These are phyloP conservation scores for Sternotherus odoratus DNA, from an alignment of 2,797 vertebrate genomes.

Conservation along the genomic window DNA sequence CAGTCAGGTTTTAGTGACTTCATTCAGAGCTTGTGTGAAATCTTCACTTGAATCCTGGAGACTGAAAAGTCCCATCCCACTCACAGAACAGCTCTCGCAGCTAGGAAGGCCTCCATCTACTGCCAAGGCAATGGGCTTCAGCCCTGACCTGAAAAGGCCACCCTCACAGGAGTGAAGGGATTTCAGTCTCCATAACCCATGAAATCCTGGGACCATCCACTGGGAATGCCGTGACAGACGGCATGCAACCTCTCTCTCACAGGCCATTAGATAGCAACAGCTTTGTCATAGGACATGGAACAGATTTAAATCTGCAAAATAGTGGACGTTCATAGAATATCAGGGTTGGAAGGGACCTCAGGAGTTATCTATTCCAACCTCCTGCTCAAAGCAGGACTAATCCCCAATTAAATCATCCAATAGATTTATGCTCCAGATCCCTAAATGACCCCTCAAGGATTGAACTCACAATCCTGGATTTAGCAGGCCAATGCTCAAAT, in stretches of 20 bases:
- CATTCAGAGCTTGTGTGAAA: not conserved
- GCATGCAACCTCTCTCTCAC: not conserved
- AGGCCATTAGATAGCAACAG: not conserved
- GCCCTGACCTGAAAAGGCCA: not conserved
- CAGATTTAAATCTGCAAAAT: not conserved
- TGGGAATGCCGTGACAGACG: not conserved
- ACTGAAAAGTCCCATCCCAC: not conserved
- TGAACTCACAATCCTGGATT: no score
- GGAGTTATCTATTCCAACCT: no score
- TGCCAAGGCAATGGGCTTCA: not conserved
- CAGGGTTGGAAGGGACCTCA: no score
- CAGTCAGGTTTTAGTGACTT: not conserved
- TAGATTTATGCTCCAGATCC: no score
- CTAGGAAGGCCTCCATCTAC: not conserved
- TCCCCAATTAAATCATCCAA: no score
- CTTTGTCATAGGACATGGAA: not conserved
- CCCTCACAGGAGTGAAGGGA: not conserved
- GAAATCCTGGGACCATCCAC: not conserved
- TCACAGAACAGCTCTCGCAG: not conserved
- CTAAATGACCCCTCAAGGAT: no score
- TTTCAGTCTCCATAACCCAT: not conserved
- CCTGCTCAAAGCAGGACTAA: no score
- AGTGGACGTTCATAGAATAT: not conserved
- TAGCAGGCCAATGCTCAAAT: no score
- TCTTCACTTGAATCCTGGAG: not conserved